Evolutionary conservation across 2,888 invertebrate genomes (phyloP), one percentile per base, ranked within the genome.

Genomic region (Drosophila barbarae): DNA sequence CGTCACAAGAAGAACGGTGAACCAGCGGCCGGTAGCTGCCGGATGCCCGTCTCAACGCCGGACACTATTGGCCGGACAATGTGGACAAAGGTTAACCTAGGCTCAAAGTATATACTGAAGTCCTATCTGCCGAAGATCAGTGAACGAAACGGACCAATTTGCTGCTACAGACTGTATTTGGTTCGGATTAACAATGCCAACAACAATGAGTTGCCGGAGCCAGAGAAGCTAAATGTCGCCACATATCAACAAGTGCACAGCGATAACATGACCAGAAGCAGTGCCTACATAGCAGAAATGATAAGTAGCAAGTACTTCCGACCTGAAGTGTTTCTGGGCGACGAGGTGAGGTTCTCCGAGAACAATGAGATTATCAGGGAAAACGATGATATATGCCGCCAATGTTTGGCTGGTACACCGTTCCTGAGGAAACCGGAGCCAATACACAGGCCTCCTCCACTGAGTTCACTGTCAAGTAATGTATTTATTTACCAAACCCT

Each of bases 111-210:
- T 89, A 91, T 95, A 78, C 94, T 96, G 75, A 94, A 94, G 83
- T 90, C 96, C 75, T 92, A 92, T 72, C 88, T 96, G 74, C 95
- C 95, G 0, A 91, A 94, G 71, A 91, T 96, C 35, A 93, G 95
- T 0, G 96, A 97, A 87, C 90, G 96, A 56, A 96, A 96, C 81
- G 97, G 97, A 0, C 94, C 94, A 0, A 95, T 97, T 76, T 96
- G 96, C 88, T 97, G 96, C 82, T 95, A 95, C 87, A 92, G 96
- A 74, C 91, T 96, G 41, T 95, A 94, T 89, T 90, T 96, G 87
- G 93, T 96, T 1, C 92, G 94, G 47, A 90, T 96, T 51, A 93
- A 92, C 13, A 87, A 88, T 57, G 73, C 30, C 30, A 46, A 74
- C 60, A 90, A 93, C 78, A 92, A 92, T 26, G 93, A 93, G 78